Evolutionary conservation across 2,113 vertebrate genomes (phyloP).

Genomic region (Malaclemys terrapin): DNA sequence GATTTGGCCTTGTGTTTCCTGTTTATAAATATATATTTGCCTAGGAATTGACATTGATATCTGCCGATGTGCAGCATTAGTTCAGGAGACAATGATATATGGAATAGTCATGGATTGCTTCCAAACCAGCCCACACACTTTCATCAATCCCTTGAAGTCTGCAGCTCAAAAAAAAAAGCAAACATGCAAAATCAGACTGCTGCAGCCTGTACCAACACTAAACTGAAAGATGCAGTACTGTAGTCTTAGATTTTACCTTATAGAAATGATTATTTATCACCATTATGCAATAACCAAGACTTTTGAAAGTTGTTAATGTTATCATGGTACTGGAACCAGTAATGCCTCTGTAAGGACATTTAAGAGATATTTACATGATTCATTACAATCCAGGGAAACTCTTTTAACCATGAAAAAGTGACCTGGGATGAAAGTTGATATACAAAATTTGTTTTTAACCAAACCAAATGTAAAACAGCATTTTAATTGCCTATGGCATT

Average conservation of each 20-base stretch:
- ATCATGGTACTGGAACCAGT: background rate
- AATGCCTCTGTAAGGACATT: background rate
- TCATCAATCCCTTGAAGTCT: conserved; percentile 59
- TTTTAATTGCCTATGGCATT: background rate
- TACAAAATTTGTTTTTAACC: background rate
- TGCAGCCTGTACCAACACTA: conserved; percentile 4
- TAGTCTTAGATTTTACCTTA: background rate
- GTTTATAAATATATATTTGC: conserved; percentile 59
- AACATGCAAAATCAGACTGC: conserved; percentile 1
- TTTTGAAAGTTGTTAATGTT: background rate
- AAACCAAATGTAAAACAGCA: background rate
- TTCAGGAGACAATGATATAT: conserved; percentile 69
- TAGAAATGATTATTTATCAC: background rate
- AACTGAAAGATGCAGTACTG: background rate
- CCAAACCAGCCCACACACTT: conserved; percentile 61
- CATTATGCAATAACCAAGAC: background rate
- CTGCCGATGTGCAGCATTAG: conserved; percentile 71
- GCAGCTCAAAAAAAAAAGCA: background rate
- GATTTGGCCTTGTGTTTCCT: conserved; percentile 9
- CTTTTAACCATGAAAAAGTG: background rate
- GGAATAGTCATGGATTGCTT: conserved; percentile 55
- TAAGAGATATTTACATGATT: background rate
- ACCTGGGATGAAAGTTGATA: background rate
- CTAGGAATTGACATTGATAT: conserved; percentile 58
- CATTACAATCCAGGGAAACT: background rate